Evolutionary conservation across 2,888 invertebrate species (phyloP), one percentile per base, ranked within the genome.

Genomic region (Atrina japonica): DNA sequence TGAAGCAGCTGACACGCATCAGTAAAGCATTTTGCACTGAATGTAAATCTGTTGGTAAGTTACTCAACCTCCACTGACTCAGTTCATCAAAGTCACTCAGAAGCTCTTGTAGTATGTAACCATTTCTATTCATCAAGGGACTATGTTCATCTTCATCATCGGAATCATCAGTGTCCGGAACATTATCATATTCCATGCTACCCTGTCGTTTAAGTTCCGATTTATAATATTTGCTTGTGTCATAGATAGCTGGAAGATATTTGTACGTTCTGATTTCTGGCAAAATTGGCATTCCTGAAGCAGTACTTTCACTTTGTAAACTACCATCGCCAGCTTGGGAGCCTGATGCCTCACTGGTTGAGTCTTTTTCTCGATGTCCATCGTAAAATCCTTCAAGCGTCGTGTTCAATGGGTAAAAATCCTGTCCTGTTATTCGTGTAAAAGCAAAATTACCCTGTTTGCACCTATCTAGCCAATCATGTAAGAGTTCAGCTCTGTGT

Each of bases 1-100:
- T 86, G 67, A 80, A 76, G 45, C 82, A 83, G 64, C 83, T 84
- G 16, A 86, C 84, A 7, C 88, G 70, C 83, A 88, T 85, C 35
- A 88, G 77, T 21, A 89, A 77, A 0, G 88, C 88, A 78, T 89
- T 89, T 72, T 89, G 88, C n/a, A 89, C 74, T 0, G 88, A 84
- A 75, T 88, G 86, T n/a, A 86, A 68, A 67, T 90, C 89, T 0
- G 83, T 84, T 0, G 88, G 88, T 14, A 89, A 73, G 29, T 76
- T 81, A 1, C 77, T 75, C 71, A 88, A 78, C 30, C 86, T 75
- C 90, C 90, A 90, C 30, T 83, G 82, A 66, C 86, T 85, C 56
- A 88, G 76, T 75, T 90, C 89, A 67, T 88, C 87, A 78, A 84
- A 87, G 50, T 83, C 81, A 43, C 86, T 86, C 47, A 88, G 76